Conservation (phyloP, 2,113 vertebrate genomes). For the Dipodomys merriami region DNA sequence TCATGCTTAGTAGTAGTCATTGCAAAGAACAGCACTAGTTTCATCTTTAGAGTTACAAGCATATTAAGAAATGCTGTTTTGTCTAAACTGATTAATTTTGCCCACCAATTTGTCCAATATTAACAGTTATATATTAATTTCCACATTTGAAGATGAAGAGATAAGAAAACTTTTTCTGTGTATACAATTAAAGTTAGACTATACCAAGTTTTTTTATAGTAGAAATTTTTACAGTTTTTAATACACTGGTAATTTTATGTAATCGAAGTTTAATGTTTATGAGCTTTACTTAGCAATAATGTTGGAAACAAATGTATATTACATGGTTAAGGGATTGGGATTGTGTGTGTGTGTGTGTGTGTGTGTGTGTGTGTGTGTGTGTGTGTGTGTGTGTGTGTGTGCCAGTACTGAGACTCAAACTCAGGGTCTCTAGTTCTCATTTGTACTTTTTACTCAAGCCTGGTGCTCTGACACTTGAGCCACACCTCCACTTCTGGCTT, state of each 20-base stretch:
- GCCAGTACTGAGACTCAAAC: no score
- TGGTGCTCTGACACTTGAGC: no score
- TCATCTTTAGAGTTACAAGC: neutral
- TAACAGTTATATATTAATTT: neutral
- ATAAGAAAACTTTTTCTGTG: neutral
- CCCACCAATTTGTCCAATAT: neutral
- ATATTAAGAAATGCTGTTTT: neutral
- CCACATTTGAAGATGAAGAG: neutral
- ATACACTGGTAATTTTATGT: neutral
- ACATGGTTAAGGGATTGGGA: no score
- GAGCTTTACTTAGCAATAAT: neutral
- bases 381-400: no score
- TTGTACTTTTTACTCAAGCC: no score
- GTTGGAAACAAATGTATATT: no score
- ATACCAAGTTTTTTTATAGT: neutral
- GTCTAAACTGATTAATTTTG: neutral
- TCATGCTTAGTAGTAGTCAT: slow-evolving; percentile 19
- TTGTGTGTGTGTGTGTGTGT: no score
- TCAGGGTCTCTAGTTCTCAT: no score
- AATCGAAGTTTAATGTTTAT: neutral
- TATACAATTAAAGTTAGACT: neutral
- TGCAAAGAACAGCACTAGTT: neutral
- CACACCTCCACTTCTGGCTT: no score
- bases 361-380: no score
- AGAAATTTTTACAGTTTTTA: neutral